A percentile compares a stretch with the other conserved stretches of the same genome.
phyloP scores from a whole-genome alignment of 30 jellyfish, hydroid and myxozoan genomes.

The Chrysaora quinquecirrha region DNA sequence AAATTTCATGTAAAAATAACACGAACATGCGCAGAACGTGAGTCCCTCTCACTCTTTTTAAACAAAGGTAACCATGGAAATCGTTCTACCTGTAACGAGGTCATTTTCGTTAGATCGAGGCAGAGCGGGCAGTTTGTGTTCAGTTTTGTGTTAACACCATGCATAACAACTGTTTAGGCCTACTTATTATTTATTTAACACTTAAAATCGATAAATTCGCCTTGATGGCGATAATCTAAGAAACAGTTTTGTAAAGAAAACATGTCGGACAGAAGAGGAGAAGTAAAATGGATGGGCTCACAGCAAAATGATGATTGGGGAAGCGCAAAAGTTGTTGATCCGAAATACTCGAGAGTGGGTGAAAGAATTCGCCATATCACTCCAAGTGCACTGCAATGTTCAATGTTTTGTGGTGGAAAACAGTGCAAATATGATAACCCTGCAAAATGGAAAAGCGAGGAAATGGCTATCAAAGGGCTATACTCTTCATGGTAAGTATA shows the following conservation, averaged over 20 bases:
- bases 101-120: constrained; percentile 50
- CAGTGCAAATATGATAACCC: constrained; percentile 95
- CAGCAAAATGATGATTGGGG: constrained; percentile 36
- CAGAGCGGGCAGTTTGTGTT: constrained; percentile 74
- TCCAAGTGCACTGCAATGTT: constrained; percentile 89
- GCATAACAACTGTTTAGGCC: neutral
- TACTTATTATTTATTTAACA: neutral
- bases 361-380: constrained; percentile 90
- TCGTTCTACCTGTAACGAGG: too few relatives aligned
- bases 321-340: constrained; percentile 49
- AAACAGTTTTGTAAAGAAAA: too few relatives aligned
- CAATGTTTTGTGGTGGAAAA: constrained; percentile 98
- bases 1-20: too few relatives aligned
- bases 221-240: too few relatives aligned
- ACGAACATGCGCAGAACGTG: too few relatives aligned
- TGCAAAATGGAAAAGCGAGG: constrained; percentile 81
- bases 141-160: neutral
- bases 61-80: too few relatives aligned
- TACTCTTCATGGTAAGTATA: constrained; percentile 88
- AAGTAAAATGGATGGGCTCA: constrained; percentile 66
- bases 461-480: constrained; percentile 85
- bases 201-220: too few relatives aligned
- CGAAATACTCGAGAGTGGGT: constrained; percentile 88
- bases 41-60: too few relatives aligned
- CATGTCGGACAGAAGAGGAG: constrained; percentile 78